These are phyloP conservation scores for Parnassius apollo DNA, from an alignment of 2,888 invertebrate genomes.

Conservation along the genomic window DNA sequence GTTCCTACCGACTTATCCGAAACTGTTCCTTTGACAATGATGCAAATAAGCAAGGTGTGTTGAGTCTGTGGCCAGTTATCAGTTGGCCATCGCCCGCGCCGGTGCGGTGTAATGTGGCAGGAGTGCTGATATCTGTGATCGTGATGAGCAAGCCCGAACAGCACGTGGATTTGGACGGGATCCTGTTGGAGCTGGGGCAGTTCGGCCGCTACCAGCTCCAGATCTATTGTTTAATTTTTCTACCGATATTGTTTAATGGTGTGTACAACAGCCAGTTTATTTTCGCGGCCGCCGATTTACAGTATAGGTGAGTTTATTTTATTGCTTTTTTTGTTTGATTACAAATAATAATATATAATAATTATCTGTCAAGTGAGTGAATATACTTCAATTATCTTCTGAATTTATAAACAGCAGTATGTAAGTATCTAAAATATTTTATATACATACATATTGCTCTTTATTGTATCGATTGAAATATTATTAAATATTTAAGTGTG, in stretches of 20 bases:
- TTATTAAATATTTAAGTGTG: too few species aligned
- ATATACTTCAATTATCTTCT: not conserved
- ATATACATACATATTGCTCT: too few species aligned
- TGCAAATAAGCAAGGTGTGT: not conserved
- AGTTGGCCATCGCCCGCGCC: conserved; percentile 8
- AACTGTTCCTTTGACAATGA: not conserved
- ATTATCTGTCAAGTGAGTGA: too few species aligned
- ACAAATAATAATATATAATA: too few species aligned
- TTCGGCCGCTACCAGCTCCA: conserved; percentile 69
- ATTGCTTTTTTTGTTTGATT: not conserved
- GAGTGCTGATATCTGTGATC: not conserved
- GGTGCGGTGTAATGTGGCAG: conserved; percentile 1
- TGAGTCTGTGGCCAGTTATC: conserved; percentile 11
- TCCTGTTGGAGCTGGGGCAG: conserved; percentile 60
- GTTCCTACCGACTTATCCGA: not conserved
- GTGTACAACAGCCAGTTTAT: conserved; percentile 72
- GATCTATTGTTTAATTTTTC: conserved; percentile 62
- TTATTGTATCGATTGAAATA: too few species aligned
- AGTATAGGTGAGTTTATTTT: conserved; percentile 59
- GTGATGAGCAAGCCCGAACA: conserved; percentile 18
- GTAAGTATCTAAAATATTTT: too few species aligned
- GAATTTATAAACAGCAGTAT: too few species aligned
- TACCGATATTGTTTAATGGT: conserved; percentile 70
- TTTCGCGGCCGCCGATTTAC: conserved; percentile 69
- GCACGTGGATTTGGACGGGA: conserved; percentile 47